A percentile compares a stretch with the other conserved stretches of the same genome.
Conservation (phyloP, 2,113 vertebrate genomes). For the Erinaceus europaeus region DNA sequence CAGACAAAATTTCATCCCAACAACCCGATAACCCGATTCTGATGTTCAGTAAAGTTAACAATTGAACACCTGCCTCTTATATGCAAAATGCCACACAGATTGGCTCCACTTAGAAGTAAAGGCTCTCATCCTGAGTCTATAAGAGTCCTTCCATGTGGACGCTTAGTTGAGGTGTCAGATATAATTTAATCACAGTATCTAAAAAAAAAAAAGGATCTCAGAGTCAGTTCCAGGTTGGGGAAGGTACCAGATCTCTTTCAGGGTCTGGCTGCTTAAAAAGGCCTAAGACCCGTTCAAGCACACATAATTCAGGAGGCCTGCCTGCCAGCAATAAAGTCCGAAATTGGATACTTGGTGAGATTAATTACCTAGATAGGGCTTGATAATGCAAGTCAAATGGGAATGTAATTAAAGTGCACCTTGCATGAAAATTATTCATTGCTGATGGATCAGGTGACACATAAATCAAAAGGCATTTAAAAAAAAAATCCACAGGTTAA, state of each 20-base stretch:
- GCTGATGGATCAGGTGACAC: conserved; percentile 98
- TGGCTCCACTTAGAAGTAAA: not conserved
- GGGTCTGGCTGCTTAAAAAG: conserved; percentile 81
- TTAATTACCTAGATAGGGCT: conserved; percentile 99
- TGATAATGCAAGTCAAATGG: conserved; percentile 99
- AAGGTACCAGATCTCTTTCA: conserved; percentile 77
- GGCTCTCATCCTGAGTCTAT: not conserved
- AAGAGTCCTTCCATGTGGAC: conserved; percentile 33
- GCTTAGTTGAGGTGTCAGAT: conserved; percentile 40
- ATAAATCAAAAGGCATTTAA: conserved; percentile 94
- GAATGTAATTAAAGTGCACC: conserved; percentile 99
- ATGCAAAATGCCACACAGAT: conserved; percentile 8
- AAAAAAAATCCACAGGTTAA: conserved; percentile 95
- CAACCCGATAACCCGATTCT: too few relatives aligned
- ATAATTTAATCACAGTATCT: conserved; percentile 63
- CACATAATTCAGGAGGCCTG: conserved; percentile 92
- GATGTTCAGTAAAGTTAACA: too few relatives aligned
- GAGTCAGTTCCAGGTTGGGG: conserved; percentile 43
- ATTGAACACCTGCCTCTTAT: too few relatives aligned
- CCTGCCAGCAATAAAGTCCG: conserved; percentile 95
- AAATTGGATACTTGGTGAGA: conserved; percentile 99
- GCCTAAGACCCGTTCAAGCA: conserved; percentile 88
- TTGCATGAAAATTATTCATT: conserved; percentile 99
- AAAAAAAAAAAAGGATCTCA: conserved; percentile 2
- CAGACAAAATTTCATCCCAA: not conserved